Evolutionary conservation across 2,113 vertebrate genomes (phyloP), one percentile per base, ranked within the genome.

Genomic region (Solea solea): DNA sequence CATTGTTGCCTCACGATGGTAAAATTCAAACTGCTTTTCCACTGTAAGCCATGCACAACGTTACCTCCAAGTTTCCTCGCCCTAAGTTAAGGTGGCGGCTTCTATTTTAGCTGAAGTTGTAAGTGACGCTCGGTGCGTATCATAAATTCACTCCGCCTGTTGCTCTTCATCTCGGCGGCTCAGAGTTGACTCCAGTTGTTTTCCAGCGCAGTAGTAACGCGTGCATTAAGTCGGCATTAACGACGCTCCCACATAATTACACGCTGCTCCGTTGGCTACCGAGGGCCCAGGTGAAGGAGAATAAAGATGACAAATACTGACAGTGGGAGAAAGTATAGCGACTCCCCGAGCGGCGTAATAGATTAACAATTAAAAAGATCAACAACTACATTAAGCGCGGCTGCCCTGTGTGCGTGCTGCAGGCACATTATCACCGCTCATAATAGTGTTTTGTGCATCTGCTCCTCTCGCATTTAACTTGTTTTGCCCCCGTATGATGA

Each of bases 311-410:
- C 77, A 83, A 81, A 86, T 69, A 78, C 68, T 46, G 71, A 82
- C 79, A 73, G 42, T 50, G 54, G 52, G 62, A 72, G 79, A 67
- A 81, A 79, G 65, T 52, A 52, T n/a, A 65, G 69, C 65, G 66
- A 57, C 66, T 84, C 83, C 74, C 81, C 56, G 59, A 78, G 84
- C 66, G 9, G 44, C 67, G 45, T 69, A 78, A 82, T 74, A 73
- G 82, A 86, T 86, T 80, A 86, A 86, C 84, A 86, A 88, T 88
- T 88, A 85, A 87, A 85, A 82, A 85, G 65, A 90, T 83, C 82
- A 90, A 82, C 84, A 78, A 64, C 73, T 85, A 68, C 73, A 80
- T 78, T 76, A 80, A 66, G 76, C 44, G 27, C 0, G 5, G 60
- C 74, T 81, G 88, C 77, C 72, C 77, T 81, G 34, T 57, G 77